These are phyloP conservation scores for Caenorhabditis macrosperma DNA, from an alignment of 2,888 invertebrate genomes.

Conservation along the genomic window DNA sequence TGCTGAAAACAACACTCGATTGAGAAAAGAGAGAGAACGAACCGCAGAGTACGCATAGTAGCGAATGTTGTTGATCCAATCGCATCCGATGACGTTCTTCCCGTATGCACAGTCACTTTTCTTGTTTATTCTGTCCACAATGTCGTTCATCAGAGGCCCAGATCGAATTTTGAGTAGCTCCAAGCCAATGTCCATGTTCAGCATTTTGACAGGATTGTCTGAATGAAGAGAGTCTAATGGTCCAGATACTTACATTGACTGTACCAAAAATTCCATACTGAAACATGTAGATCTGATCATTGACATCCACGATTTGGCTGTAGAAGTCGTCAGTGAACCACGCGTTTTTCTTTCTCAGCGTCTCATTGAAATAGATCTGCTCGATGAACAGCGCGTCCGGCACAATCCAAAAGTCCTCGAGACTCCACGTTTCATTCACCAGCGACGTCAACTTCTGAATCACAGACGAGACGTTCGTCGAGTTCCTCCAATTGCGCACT, in stretches of 20 bases:
- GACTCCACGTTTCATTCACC: slow-evolving; percentile 40
- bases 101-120: slow-evolving; percentile 50
- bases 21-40: not conserved
- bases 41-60: slow-evolving; percentile 69
- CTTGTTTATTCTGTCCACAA: slow-evolving; percentile 55
- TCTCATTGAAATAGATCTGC: slow-evolving; percentile 51
- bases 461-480: slow-evolving; percentile 26
- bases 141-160: slow-evolving; percentile 62
- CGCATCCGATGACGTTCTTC: slow-evolving; percentile 33
- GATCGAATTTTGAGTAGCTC: slow-evolving; percentile 61
- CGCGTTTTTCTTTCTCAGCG: slow-evolving; percentile 31
- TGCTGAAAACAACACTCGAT: slow-evolving; percentile 46
- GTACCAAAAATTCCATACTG: slow-evolving; percentile 66
- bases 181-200: slow-evolving; percentile 61
- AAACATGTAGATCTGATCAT: slow-evolving; percentile 63
- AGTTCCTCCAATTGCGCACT: slow-evolving; percentile 37
- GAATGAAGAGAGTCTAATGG: not conserved
- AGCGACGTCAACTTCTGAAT: slow-evolving; percentile 31
- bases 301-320: slow-evolving; percentile 54
- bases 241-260: not conserved
- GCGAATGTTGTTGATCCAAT: slow-evolving; percentile 60
- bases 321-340: slow-evolving; percentile 62
- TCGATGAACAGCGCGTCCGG: slow-evolving; percentile 62
- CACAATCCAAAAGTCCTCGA: slow-evolving; percentile 63
- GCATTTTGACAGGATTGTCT: slow-evolving; percentile 56